Base-by-base conservation (phyloP, 2,888 invertebrate species). In the Xestobium rufovillosum region DNA sequence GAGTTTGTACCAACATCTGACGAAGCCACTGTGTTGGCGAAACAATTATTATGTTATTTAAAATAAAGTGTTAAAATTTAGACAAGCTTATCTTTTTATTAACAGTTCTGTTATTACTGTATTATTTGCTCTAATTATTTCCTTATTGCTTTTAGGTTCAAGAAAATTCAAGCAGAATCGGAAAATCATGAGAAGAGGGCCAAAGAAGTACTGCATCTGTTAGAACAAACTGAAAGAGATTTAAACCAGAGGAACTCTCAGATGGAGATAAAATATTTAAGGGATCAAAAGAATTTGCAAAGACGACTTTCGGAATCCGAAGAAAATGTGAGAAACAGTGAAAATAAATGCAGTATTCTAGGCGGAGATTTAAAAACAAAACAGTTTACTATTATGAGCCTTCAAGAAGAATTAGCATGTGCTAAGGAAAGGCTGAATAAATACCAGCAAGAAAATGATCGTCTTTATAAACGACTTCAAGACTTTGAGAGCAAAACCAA, bases 221-320 rank as follows among this genome's bases (percentile, higher is more conserved):
- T 88, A 39, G 82, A 88, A 56, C 76, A 78, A 52, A 83, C 80
- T 42, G 86, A 88, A 57, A 78, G 80, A 48, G 83, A 87, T 63
- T 63, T 84, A 36, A 78, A 76, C 42, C 69, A 78, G 45, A 71
- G 80, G 56, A 76, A 82, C 16, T 75, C 77, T 55, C 84, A 84
- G 60, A 70, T 79, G 36, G 82, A 83, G 57, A 78, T 82, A 42
- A 80, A 80, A 57, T 76, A 78, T 45, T 69, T 77, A 40, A 76
- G 84, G 63, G 59, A 68, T 56, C 53, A 73, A 66, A 25, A 78
- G 74, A 44, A 50, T 3, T 44, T 61, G 26, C 61, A 63, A 42
- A 43, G 59, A 25, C 54, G 57, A 40, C 67, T 83, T 36, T 67
- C 80, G 3, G 80, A 82, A 55, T 76, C 75, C 2, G 81, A 83